A percentile compares a stretch with the other conserved stretches of the same genome.
Conservation (phyloP, 2,888 invertebrate genomes). For the Liposcelis brunnea region DNA sequence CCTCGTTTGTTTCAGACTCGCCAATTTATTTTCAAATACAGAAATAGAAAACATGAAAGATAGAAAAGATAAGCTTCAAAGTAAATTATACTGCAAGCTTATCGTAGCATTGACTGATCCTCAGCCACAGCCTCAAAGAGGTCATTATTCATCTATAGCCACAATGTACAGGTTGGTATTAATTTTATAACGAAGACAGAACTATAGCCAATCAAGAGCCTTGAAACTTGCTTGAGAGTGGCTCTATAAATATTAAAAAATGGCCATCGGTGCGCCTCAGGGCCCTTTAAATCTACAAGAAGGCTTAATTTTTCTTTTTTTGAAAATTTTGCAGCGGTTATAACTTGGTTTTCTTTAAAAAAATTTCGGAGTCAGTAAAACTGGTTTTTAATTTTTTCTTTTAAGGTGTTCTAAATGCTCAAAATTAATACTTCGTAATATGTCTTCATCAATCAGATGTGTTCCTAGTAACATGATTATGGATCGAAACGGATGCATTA, state of each 20-base stretch:
- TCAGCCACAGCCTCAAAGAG: constrained; percentile 55
- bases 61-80: constrained; percentile 75
- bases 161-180: constrained; percentile 56
- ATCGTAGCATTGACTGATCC: constrained; percentile 59
- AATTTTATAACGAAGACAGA: no score
- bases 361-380: constrained; percentile 9
- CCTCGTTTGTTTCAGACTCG: constrained; percentile 36
- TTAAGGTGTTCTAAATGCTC: constrained; percentile 36
- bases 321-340: no score
- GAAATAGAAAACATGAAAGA: constrained; percentile 74
- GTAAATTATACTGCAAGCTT: constrained; percentile 65
- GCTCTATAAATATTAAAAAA: no score
- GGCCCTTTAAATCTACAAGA: no score
- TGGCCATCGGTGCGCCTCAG: no score
- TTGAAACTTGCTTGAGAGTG: no score
- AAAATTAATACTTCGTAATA: constrained; percentile 50
- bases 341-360: no score
- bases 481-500: constrained; percentile 52
- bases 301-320: no score
- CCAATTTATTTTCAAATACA: constrained; percentile 72
- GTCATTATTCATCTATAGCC: constrained; percentile 65
- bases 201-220: no score
- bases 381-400: constrained; percentile 3
- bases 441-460: constrained; percentile 55
- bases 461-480: constrained; percentile 51